Evolutionary conservation across 2,113 vertebrate genomes (phyloP), one percentile per base, ranked within the genome.

Genomic region (Poicephalus gulielmi): DNA sequence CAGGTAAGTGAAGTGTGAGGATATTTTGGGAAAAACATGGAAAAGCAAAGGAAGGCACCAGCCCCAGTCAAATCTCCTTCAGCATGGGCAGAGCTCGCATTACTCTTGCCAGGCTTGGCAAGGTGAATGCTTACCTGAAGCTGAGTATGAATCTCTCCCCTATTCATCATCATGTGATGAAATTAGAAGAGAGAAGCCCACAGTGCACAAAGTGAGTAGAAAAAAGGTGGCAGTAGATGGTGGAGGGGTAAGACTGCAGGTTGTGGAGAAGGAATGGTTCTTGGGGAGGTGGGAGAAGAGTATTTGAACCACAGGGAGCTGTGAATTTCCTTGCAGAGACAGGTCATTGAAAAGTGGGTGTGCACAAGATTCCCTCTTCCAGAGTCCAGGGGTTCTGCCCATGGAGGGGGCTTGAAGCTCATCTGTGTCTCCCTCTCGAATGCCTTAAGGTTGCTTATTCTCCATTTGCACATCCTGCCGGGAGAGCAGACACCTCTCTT

Each of bases 361-460:
- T 1, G 6, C 7, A 37, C 52, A 37, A 4, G 41, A 6, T 66
- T 70, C 33, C 3, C 12, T 24, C 27, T 30, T 27, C 17, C 63
- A 14, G 44, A 35, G 14, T 4, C 24, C 3, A 17, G 55, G 35
- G 57, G 68, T 59, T 59, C 60, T 83, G 64, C 50, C 50, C 69
- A 15, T 14, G 0, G 0, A n/a, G 30, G 46, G n/a, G 12, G 23
- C 60, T 41, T 4, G 0, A 46, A 69, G 24, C 64, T 60, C 55
- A 19, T 7, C 50, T 8, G 3, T 7, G 50, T 49, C 8, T 63
- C 66, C 27, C 43, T 52, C 35, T 30, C 22, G 3, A 37, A 7
- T 28, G 28, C 60, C 73, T 16, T 16, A 20, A 22, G 69, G 35
- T 22, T 63, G 33, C 60, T 12, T 80, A 46, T 20, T 71, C 64